These are phyloP conservation scores for Pollachius pollachius DNA, from an alignment of 2,113 vertebrate species.

Conservation along the genomic window DNA sequence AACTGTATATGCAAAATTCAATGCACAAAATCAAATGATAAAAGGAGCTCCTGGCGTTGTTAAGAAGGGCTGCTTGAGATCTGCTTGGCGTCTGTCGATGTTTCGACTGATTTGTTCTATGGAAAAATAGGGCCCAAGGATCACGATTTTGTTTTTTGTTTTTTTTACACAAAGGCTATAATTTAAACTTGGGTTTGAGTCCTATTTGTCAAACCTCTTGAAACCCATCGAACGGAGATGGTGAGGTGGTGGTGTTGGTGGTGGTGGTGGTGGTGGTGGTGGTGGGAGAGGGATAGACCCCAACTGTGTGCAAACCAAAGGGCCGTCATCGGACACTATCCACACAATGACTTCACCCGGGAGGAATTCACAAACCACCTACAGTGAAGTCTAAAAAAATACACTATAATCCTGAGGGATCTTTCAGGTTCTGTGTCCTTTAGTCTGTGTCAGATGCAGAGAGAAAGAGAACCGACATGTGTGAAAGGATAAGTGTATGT, in stretches of 20 bases:
- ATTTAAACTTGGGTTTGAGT: constrained; percentile 47
- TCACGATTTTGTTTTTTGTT: neutral
- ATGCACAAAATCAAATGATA: neutral
- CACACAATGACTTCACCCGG: constrained; percentile 63
- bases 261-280: neutral
- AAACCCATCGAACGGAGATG: constrained; percentile 20
- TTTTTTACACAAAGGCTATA: constrained; percentile 46
- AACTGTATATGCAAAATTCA: too few relatives aligned
- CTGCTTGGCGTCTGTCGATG: too few relatives aligned
- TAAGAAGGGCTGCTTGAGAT: neutral
- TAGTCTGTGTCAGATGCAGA: neutral
- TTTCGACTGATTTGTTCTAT: constrained; percentile 15
- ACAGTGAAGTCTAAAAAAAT: constrained; percentile 33
- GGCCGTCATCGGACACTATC: constrained; percentile 62
- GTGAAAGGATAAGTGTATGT: too few relatives aligned
- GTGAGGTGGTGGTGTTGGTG: neutral
- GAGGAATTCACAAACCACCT: constrained; percentile 54
- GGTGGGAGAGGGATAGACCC: constrained; percentile 22
- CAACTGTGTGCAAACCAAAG: constrained; percentile 39
- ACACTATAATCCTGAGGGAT: constrained; percentile 17
- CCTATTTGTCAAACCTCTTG: constrained; percentile 44
- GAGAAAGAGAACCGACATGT: too few relatives aligned
- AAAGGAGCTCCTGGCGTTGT: neutral
- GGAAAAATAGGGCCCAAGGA: constrained; percentile 54
- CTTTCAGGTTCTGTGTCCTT: neutral